Conservation (phyloP, 2,888 invertebrate species). For the Ophion ellenae region DNA sequence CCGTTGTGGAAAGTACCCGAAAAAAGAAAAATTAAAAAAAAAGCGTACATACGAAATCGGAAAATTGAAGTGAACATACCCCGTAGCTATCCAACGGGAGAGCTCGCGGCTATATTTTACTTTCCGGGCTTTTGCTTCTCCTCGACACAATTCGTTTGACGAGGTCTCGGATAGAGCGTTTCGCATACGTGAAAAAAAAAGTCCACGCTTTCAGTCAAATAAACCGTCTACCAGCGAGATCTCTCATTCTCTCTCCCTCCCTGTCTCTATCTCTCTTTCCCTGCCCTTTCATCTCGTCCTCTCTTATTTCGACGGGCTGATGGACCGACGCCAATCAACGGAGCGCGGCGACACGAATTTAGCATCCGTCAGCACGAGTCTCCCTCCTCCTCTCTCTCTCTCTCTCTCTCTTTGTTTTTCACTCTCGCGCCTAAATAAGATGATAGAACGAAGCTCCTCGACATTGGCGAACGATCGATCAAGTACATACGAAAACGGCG, state of each 20-base stretch:
- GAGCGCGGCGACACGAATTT: slow-evolving; percentile 69
- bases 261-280: slow-evolving; percentile 60
- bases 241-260: slow-evolving; percentile 41
- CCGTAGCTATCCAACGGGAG: background rate
- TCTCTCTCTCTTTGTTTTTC: slow-evolving; percentile 27
- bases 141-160: slow-evolving; percentile 26
- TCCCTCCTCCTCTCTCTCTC: slow-evolving; percentile 26
- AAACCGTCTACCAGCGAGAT: slow-evolving; percentile 44
- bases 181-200: background rate
- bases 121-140: slow-evolving; percentile 7
- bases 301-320: slow-evolving; percentile 64
- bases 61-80: slow-evolving; percentile 1
- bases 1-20: too few relatives aligned
- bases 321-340: slow-evolving; percentile 73
- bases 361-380: slow-evolving; percentile 56
- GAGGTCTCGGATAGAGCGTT: slow-evolving; percentile 54
- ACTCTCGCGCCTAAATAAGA: slow-evolving; percentile 23
- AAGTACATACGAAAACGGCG: slow-evolving; percentile 34
- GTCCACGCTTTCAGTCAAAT: slow-evolving; percentile 61
- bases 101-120: slow-evolving; percentile 27
- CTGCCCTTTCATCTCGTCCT: slow-evolving; percentile 62
- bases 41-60: background rate
- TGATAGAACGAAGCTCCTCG: slow-evolving; percentile 53
- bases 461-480: slow-evolving; percentile 67
- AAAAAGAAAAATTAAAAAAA: background rate